These are phyloP conservation scores for Galagoides demidoff DNA, from an alignment of 2,797 vertebrate species.

Conservation along the genomic window DNA sequence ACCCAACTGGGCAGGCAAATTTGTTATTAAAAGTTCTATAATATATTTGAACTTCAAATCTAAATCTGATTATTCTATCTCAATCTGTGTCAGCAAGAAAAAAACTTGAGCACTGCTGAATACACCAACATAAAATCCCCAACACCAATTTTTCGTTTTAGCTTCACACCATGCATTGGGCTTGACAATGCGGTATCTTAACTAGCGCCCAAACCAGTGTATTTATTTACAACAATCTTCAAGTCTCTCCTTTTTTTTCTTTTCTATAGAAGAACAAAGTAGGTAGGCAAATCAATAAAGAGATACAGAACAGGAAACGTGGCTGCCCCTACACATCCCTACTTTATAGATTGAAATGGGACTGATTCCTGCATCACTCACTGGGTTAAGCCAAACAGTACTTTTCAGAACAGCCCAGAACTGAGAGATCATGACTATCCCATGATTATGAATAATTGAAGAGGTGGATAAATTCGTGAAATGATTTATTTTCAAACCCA, in stretches of 20 bases:
- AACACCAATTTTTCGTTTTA: background rate
- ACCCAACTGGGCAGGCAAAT: background rate
- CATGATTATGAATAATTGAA: slow-evolving; percentile 40
- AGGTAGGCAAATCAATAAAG: slow-evolving; percentile 30
- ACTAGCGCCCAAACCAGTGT: background rate
- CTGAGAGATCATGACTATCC: background rate
- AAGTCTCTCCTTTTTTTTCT: background rate
- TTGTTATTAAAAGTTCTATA: background rate
- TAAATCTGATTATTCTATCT: slow-evolving; percentile 17
- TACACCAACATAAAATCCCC: slow-evolving; percentile 8
- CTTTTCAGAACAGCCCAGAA: background rate
- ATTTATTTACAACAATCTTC: slow-evolving; percentile 44
- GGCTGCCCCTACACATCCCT: background rate
- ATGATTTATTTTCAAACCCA: slow-evolving; percentile 26
- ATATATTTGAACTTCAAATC: background rate
- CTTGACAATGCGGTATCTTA: slow-evolving; percentile 38
- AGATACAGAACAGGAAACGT: background rate
- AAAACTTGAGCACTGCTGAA: slow-evolving; percentile 4
- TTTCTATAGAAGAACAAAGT: slow-evolving; percentile 13
- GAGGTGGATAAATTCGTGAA: background rate
- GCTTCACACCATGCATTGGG: background rate
- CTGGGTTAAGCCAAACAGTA: background rate
- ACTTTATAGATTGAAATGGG: background rate
- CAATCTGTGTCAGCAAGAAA: background rate
- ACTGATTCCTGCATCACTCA: background rate